Evolutionary conservation across 1,140 invertebrate genomes (phyloP).

Genomic region (Eurosta solidaginis): DNA sequence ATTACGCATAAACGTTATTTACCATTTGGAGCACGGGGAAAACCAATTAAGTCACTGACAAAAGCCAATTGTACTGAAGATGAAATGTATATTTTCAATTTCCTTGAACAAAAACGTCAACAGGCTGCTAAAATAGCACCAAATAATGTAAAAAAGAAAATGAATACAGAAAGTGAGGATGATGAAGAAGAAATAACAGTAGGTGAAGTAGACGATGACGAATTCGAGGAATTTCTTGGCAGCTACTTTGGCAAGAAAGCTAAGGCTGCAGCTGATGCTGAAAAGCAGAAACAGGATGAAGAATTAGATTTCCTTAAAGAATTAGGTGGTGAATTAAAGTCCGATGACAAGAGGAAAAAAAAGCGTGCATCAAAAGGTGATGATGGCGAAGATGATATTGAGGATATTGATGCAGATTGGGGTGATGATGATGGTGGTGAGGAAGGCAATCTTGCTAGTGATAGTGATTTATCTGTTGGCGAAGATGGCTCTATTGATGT

Average conservation of each 20-base stretch:
- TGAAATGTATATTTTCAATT: conserved; percentile 58
- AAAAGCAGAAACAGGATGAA: conserved; percentile 58
- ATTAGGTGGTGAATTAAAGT: conserved; percentile 46
- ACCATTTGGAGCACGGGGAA: conserved; percentile 47
- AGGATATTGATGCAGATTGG: conserved; percentile 40
- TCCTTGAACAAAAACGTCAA: conserved; percentile 56
- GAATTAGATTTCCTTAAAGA: conserved; percentile 55
- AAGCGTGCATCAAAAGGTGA: conserved; percentile 56
- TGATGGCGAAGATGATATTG: conserved; percentile 47
- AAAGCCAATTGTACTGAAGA: conserved; percentile 53
- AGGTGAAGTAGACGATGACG: conserved; percentile 84
- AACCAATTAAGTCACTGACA: conserved; percentile 48
- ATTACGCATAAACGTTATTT: conserved; percentile 48
- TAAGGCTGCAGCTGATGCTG: conserved; percentile 58
- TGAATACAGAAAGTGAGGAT: conserved; percentile 30
- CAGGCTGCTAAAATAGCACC: conserved; percentile 43
- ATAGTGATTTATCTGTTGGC: conserved; percentile 55
- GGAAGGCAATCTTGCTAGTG: conserved; percentile 54
- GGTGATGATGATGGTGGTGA: conserved; percentile 54
- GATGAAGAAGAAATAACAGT: conserved; percentile 64
- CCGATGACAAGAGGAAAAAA: conserved; percentile 53
- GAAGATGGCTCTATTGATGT: conserved; percentile 50
- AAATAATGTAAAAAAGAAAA: conserved; percentile 45
- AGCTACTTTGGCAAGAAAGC: conserved; percentile 63
- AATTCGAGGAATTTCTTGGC: conserved; percentile 81